A percentile compares a stretch with the other conserved stretches of the same genome.
These are phyloP conservation scores for Pseudochaenichthys georgianus DNA, from an alignment of 2,797 vertebrate genomes.

Conservation along the genomic window DNA sequence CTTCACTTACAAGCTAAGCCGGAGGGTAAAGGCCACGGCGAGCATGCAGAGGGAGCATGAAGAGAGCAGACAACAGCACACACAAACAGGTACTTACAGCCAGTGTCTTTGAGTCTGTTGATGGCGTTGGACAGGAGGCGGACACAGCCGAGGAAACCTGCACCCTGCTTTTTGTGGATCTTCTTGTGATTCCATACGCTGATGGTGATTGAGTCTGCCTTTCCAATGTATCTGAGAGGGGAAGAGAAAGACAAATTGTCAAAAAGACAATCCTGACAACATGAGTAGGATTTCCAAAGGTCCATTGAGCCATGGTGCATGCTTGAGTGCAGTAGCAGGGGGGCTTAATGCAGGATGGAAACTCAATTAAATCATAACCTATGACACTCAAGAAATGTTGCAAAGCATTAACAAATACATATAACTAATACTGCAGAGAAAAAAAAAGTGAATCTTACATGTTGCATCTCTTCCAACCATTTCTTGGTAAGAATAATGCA, in stretches of 20 bases:
- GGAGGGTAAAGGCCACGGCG: slow-evolving; percentile 10
- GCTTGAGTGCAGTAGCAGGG: neutral
- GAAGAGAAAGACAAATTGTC: neutral
- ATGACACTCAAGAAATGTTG: neutral
- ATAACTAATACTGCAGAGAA: neutral
- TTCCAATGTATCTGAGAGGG: slow-evolving; percentile 90
- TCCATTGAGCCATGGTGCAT: neutral
- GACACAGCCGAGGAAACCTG: slow-evolving; percentile 96
- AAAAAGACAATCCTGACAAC: slow-evolving; percentile 6
- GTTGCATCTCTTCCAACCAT: slow-evolving; percentile 15
- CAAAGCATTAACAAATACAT: slow-evolving; percentile 10
- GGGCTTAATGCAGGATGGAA: slow-evolving; percentile 4
- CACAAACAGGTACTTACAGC: slow-evolving; percentile 89
- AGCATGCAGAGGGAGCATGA: slow-evolving; percentile 2
- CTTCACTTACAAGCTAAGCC: slow-evolving; percentile 10
- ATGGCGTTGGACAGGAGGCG: slow-evolving; percentile 96
- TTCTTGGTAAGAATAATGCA: slow-evolving; percentile 32
- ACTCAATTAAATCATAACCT: slow-evolving; percentile 18
- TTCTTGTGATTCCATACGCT: slow-evolving; percentile 99
- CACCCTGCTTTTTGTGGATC: slow-evolving; percentile 98
- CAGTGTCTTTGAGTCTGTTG: slow-evolving; percentile 98
- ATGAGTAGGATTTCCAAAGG: neutral
- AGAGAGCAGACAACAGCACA: slow-evolving; percentile 9
- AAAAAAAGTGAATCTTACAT: slow-evolving; percentile 8
- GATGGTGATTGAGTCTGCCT: slow-evolving; percentile 98